phyloP scores from a whole-genome alignment of 1,140 invertebrate genomes.

The Bombus soroeensis region DNA sequence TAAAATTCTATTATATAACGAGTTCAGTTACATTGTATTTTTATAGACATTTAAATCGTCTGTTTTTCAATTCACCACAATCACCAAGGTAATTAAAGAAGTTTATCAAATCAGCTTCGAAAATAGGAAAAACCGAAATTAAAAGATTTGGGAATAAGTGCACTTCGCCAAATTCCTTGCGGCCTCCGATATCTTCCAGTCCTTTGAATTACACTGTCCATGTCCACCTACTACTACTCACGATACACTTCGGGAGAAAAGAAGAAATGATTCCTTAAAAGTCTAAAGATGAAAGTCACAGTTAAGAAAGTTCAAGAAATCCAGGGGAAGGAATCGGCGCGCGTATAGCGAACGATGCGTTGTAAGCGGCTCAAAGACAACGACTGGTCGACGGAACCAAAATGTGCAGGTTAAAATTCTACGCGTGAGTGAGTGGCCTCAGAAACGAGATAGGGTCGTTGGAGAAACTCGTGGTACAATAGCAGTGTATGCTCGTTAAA shows the following conservation, averaged over 20 bases:
- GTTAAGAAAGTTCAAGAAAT: background rate
- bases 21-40: background rate
- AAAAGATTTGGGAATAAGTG: background rate
- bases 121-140: background rate
- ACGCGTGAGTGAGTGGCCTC: conserved; percentile 61
- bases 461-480: conserved; percentile 57
- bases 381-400: conserved; percentile 61
- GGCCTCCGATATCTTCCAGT: background rate
- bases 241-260: background rate
- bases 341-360: conserved; percentile 39
- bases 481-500: conserved; percentile 27
- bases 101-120: background rate
- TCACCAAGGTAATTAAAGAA: background rate
- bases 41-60: background rate
- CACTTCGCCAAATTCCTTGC: background rate
- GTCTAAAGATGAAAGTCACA: background rate
- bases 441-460: conserved; percentile 58
- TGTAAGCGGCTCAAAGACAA: conserved; percentile 54
- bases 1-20: background rate
- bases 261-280: background rate
- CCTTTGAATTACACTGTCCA: background rate
- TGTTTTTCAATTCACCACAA: background rate
- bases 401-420: conserved; percentile 68
- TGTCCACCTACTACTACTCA: background rate
- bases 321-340: background rate